Evolutionary conservation across 1,140 invertebrate species (phyloP).

Genomic region (Drosophila mauritiana): DNA sequence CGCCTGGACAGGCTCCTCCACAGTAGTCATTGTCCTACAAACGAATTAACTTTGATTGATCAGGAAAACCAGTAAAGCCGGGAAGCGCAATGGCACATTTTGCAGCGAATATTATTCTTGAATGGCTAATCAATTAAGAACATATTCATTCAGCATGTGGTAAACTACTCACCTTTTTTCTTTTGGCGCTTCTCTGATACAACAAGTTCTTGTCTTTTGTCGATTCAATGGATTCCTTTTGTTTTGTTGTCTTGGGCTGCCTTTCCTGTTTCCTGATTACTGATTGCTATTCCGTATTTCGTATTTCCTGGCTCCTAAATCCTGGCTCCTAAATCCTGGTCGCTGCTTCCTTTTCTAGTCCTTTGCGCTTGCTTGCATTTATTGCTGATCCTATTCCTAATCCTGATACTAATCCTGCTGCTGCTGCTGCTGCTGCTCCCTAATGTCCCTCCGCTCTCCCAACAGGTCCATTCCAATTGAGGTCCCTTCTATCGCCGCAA

Average conservation of each 20-base stretch:
- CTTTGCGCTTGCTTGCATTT: slow-evolving; percentile 23
- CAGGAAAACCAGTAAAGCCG: too few species aligned
- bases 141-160: not conserved
- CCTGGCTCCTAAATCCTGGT: not conserved
- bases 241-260: not conserved
- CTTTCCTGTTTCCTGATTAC: not conserved
- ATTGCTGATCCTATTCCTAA: slow-evolving; percentile 13
- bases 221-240: slow-evolving; percentile 12
- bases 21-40: slow-evolving; percentile 12
- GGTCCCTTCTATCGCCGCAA: slow-evolving; percentile 3
- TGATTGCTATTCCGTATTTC: not conserved
- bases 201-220: not conserved
- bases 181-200: not conserved
- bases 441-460: slow-evolving; percentile 32
- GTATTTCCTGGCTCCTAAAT: not conserved
- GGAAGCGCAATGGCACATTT: too few species aligned
- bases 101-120: too few species aligned
- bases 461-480: slow-evolving; percentile 38
- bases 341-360: not conserved
- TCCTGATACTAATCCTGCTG: not conserved
- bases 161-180: slow-evolving; percentile 10
- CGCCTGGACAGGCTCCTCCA: slow-evolving; percentile 35
- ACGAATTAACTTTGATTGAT: not conserved
- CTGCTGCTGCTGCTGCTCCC: slow-evolving; percentile 42
- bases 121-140: too few species aligned